A percentile compares a stretch with the other conserved stretches of the same genome.
Evolutionary conservation across 2,888 invertebrate species (phyloP).

Genomic region (Hirtodrosophila cameraria): DNA sequence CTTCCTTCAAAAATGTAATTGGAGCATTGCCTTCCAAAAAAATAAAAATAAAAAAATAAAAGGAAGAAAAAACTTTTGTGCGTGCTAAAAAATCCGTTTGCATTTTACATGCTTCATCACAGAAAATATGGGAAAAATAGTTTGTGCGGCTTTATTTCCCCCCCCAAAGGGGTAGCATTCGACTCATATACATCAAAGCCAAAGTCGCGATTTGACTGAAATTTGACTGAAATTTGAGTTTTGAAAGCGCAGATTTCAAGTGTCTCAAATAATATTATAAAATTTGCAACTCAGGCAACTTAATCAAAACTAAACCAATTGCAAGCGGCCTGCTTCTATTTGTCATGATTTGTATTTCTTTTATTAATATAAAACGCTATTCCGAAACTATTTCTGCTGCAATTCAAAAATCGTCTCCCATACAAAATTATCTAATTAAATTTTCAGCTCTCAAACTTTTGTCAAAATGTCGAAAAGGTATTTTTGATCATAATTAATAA

Average conservation of each 20-base stretch:
- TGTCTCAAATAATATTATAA: neutral
- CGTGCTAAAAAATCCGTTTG: conserved; percentile 70
- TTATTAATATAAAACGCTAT: too few species aligned
- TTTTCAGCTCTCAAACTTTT: too few species aligned
- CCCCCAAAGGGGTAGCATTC: conserved; percentile 3
- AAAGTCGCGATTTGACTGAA: conserved; percentile 4
- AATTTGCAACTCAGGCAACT: too few species aligned
- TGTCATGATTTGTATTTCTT: too few species aligned
- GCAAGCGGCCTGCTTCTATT: too few species aligned
- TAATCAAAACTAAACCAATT: too few species aligned
- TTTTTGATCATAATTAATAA: too few species aligned
- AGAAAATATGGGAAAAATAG: conserved; percentile 51
- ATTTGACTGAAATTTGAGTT: neutral
- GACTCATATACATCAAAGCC: conserved; percentile 11
- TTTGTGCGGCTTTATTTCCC: conserved; percentile 52
- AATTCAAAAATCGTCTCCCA: too few species aligned
- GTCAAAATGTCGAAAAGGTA: too few species aligned
- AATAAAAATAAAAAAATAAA: conserved; percentile 12
- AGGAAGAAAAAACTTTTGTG: conserved; percentile 47
- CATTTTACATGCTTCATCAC: conserved; percentile 70
- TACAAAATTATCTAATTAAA: too few species aligned
- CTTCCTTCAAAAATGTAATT: conserved; percentile 72
- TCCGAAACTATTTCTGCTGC: too few species aligned
- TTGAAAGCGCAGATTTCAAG: neutral
- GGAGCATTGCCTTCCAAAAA: conserved; percentile 37